phyloP scores from a whole-genome alignment of 2,113 vertebrate species.

The Tachysurus vachellii region DNA sequence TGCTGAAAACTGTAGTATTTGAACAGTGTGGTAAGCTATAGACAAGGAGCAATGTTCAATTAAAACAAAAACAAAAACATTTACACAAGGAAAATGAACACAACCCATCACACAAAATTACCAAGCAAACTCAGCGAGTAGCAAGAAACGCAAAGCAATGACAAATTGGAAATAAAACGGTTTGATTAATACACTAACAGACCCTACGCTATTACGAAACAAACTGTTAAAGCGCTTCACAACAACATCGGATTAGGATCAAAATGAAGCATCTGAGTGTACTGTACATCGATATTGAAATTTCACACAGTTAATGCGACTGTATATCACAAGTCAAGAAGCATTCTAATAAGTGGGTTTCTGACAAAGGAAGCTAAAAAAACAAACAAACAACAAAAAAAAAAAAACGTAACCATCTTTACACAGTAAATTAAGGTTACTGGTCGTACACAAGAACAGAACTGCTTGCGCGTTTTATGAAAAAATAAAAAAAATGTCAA shows the following conservation, averaged over 20 bases:
- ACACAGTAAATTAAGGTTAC: conserved; percentile 99
- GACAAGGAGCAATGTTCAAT: conserved; percentile 95
- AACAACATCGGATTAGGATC: conserved; percentile 92
- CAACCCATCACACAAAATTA: conserved; percentile 95
- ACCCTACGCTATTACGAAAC: conserved; percentile 84
- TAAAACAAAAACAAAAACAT: conserved; percentile 71
- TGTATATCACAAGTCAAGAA: conserved; percentile 94
- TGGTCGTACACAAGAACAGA: conserved; percentile 99
- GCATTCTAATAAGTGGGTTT: conserved; percentile 93
- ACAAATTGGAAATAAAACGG: conserved; percentile 62
- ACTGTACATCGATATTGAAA: conserved; percentile 87
- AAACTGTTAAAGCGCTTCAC: conserved; percentile 91
- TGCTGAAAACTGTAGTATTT: conserved; percentile 98
- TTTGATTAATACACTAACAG: conserved; percentile 73
- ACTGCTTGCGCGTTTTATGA: conserved; percentile 92
- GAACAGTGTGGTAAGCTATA: conserved; percentile 96
- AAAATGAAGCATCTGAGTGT: conserved; percentile 88
- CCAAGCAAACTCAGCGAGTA: conserved; percentile 93
- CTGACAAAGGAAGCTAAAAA: conserved; percentile 90
- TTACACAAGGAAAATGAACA: conserved; percentile 91
- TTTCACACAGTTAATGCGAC: conserved; percentile 76
- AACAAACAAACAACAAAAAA: conserved; percentile 79
- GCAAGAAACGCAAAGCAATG: conserved; percentile 73
- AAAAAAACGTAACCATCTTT: conserved; percentile 99
- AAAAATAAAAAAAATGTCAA: conserved; percentile 48